Base-by-base conservation (phyloP, 2,797 vertebrate genomes). In the Catamblyrhynchus diadema region DNA sequence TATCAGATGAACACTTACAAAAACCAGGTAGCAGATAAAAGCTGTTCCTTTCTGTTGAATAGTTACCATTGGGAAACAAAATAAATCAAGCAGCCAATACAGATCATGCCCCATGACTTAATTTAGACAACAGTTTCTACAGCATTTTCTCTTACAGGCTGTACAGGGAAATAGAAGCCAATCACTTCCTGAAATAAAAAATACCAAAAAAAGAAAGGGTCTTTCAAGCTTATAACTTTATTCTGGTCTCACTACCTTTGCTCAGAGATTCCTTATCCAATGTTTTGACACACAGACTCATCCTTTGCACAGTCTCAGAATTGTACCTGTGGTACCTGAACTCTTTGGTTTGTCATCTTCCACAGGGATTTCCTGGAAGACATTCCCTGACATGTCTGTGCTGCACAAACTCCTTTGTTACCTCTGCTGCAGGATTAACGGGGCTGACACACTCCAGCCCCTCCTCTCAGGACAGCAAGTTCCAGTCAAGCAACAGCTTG, bases 401-500 rank as follows among this genome's bases (percentile, higher is more conserved):
- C 83, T 75, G 27, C 62, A 86, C 79, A 54, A 70, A 59, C n/a
- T 30, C 57, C 35, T 81, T 81, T 57, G 28, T 70, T 84, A 9
- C 67, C 83, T 67, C 44, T 70, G 80, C 51, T n/a, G 27, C 0
- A 8, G 73, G 80, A 92, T 94, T 95, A 90, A 28, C 0, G 13
- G 45, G 30, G 62, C 5, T 92, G 87, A 80, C 85, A 94, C 70
- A 59, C 44, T 81, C 6, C 8, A 67, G 72, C 86, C 85, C 56
- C 73, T 93, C 80, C 88, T 90, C 48, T 53, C 39, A 27, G 61
- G 78, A 90, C 89, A 92, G 60, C 51, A 61, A 87, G 73, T 70
- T 86, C 70, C 67, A 53, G 91, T 94, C 92, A 90, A 82, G 87
- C 78, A 91, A 79, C 89, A 95, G 89, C 87, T 94, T 91, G 81